Percentiles rank a stretch among this genome's conserved stretches.
phyloP scores from a whole-genome alignment of 1,140 invertebrate genomes.

The Asobara japonica region DNA sequence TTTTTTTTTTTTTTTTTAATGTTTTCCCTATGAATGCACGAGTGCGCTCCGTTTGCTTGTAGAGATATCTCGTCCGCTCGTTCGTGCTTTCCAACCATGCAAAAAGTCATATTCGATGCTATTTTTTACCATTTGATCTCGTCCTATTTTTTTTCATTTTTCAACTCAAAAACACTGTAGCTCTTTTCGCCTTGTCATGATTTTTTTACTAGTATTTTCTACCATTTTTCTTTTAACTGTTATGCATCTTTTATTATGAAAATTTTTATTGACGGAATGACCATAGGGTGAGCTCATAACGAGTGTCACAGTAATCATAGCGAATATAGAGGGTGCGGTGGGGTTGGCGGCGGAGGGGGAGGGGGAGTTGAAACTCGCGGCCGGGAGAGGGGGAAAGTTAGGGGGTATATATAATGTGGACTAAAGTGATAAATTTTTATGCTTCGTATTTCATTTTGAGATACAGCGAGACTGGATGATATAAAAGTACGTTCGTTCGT shows the following conservation, averaged over 20 bases:
- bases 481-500: conserved; percentile 21
- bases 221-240: not conserved
- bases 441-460: conserved; percentile 33
- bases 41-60: conserved; percentile 5
- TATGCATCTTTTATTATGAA: conserved; percentile 8
- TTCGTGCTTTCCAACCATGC: conserved; percentile 6
- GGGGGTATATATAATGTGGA: conserved; percentile 6
- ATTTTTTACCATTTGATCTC: conserved; percentile 9
- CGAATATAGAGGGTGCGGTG: not conserved
- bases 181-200: not conserved
- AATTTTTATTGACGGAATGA: conserved; percentile 5
- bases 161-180: not conserved
- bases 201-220: not conserved
- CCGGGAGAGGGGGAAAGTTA: not conserved
- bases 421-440: conserved; percentile 37
- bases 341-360: not conserved
- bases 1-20: conserved; percentile 51
- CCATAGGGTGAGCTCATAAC: conserved; percentile 3
- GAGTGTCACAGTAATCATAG: conserved; percentile 11
- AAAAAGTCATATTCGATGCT: conserved; percentile 15
- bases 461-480: conserved; percentile 24
- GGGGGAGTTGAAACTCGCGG: not conserved
- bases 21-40: conserved; percentile 48
- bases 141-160: not conserved
- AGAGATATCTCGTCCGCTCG: conserved; percentile 10